These are phyloP conservation scores for Cariama cristata DNA, from an alignment of 2,113 vertebrate genomes.

Conservation along the genomic window DNA sequence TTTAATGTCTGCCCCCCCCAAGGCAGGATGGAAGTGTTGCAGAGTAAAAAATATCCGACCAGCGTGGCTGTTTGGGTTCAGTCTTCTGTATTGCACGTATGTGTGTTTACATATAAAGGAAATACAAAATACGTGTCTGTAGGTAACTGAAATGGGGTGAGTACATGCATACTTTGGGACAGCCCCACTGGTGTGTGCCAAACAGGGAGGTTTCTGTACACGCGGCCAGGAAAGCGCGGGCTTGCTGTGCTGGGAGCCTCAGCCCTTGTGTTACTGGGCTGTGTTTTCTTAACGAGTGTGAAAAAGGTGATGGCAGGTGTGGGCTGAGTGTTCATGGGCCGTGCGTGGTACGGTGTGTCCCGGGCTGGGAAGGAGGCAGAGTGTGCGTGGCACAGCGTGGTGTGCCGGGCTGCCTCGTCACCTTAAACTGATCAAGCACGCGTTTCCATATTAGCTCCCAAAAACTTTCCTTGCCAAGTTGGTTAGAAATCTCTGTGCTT, in stretches of 20 bases:
- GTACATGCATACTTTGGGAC: rapidly evolving
- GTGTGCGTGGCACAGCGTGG: neutral
- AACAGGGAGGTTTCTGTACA: rapidly evolving
- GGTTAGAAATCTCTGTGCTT: neutral
- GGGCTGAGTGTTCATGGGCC: neutral
- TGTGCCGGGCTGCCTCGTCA: neutral
- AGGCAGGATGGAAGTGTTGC: too few relatives aligned
- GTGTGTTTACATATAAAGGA: too few relatives aligned
- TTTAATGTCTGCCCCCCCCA: neutral
- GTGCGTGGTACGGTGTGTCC: rapidly evolving
- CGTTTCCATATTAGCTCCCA: neutral
- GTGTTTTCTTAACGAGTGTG: rapidly evolving
- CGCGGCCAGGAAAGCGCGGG: rapidly evolving
- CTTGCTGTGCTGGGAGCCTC: neutral
- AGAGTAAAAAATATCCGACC: neutral
- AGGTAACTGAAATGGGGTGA: rapidly evolving
- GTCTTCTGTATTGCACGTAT: neutral
- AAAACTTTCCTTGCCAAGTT: neutral
- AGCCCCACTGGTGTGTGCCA: too few relatives aligned
- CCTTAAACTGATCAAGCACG: neutral
- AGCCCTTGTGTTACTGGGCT: rapidly evolving
- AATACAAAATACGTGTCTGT: rapidly evolving
- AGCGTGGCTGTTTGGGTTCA: rapidly evolving
- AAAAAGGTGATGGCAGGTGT: neutral
- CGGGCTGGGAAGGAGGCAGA: neutral